These are phyloP conservation scores for Papilio protenor DNA, from an alignment of 2,888 invertebrate genomes.

Conservation along the genomic window DNA sequence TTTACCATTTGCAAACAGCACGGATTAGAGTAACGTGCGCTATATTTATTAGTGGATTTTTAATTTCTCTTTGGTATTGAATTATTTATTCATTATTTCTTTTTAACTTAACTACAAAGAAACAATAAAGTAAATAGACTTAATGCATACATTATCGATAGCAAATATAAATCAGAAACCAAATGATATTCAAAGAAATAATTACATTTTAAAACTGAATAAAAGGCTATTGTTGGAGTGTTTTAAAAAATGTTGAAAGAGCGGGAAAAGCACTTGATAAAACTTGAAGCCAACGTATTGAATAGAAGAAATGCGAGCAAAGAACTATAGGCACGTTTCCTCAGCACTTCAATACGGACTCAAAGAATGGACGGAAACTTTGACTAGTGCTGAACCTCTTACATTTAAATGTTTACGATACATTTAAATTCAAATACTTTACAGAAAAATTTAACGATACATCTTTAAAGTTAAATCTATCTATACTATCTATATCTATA, in stretches of 20 bases:
- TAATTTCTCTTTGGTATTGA: too few relatives aligned
- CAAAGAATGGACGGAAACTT: slow-evolving; percentile 16
- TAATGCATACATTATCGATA: too few relatives aligned
- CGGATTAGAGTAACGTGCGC: too few relatives aligned
- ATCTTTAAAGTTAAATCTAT: neutral
- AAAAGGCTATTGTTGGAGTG: neutral
- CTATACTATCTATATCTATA: too few relatives aligned
- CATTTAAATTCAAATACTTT: neutral
- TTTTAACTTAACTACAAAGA: too few relatives aligned
- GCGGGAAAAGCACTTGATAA: slow-evolving; percentile 12
- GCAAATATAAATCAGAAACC: neutral
- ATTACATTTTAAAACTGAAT: neutral
- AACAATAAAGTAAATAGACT: too few relatives aligned
- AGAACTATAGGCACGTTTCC: slow-evolving; percentile 18
- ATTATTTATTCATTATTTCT: too few relatives aligned
- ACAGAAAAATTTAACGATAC: neutral
- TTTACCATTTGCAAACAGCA: too few relatives aligned
- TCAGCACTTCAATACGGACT: slow-evolving; percentile 18
- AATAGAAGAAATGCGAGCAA: slow-evolving; percentile 22
- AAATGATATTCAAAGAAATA: neutral
- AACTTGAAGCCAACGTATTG: slow-evolving; percentile 29
- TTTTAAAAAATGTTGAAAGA: neutral
- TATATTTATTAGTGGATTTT: too few relatives aligned
- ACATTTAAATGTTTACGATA: neutral
- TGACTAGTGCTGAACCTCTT: neutral